Evolutionary conservation across 2,888 invertebrate genomes (phyloP), one percentile per base, ranked within the genome.

Genomic region (Cryptophagus acutangulus): DNA sequence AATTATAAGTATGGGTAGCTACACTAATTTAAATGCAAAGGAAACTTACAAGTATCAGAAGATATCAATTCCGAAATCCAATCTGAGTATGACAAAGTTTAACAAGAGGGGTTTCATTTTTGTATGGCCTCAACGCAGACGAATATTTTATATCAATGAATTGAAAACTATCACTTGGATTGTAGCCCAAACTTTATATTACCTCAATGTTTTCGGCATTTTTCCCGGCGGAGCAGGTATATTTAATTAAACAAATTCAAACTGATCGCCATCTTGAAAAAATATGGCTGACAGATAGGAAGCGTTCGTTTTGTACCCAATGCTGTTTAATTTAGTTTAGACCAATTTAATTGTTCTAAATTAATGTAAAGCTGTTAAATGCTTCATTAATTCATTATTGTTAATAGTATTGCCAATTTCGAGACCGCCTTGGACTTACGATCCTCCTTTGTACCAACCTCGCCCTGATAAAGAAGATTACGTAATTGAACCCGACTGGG

Each of bases 401-500:
- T n/a, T n/a, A n/a, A n/a, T n/a, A 54, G 59, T 51, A 18, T 38
- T 61, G 36, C 47, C 48, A 17, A 40, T 59, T 17, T 44, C 50
- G 30, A 48, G 51, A 49, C 59, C 62, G 2, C 52, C 53, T 10
- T 61, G 57, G 61, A 55, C 46, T 15, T 56, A 54, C 41, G 50
- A 46, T 24, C 46, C 47, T n/a, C 57, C 55, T 6, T 31, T 56
- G 36, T 26, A 26, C 9, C 3, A 12, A 12, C 26, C n/a, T 26
- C 55, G 51, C 43, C 59, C 60, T 2, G 57, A 54, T 48, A 58
- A 52, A 33, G 45, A 55, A 26, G 59, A 60, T 46, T 62, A 56
- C 42, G 57, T 62, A 33, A 63, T 63, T 29, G 63, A 63, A 49
- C 63, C 63, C 4, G 59, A 62, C 42, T 63, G 63, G 63, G 52